Evolutionary conservation across 2,888 invertebrate species (phyloP).

Genomic region (Nymphalis polychloros): DNA sequence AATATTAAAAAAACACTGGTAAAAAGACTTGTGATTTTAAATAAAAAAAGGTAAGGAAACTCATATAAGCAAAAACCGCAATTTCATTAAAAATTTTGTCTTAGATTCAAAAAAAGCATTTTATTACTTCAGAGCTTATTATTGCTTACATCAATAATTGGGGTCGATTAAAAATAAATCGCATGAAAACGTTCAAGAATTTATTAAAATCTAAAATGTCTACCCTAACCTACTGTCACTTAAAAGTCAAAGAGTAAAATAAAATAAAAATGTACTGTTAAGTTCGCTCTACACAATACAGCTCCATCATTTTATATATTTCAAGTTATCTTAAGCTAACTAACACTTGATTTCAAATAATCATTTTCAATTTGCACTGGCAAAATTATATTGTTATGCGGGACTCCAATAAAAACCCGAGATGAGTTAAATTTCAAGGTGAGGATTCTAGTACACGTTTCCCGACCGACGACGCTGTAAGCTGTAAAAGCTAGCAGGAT

Average conservation of each 20-base stretch:
- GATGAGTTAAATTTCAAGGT: too few species aligned
- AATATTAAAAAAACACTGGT: neutral
- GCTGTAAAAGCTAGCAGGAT: too few species aligned
- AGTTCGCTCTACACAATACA: too few species aligned
- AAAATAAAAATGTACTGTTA: too few species aligned
- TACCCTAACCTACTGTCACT: constrained; percentile 18
- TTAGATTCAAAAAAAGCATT: neutral
- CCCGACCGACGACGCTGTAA: too few species aligned
- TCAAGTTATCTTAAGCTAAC: too few species aligned
- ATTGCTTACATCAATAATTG: neutral
- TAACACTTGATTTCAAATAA: too few species aligned
- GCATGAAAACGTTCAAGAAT: constrained; percentile 8
- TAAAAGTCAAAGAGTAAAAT: constrained; percentile 2
- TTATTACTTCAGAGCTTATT: neutral
- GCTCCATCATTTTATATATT: too few species aligned
- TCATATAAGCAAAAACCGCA: neutral
- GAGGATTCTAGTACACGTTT: too few species aligned
- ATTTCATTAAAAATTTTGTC: neutral
- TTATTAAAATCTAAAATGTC: constrained; percentile 16
- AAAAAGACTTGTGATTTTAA: neutral
- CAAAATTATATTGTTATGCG: too few species aligned
- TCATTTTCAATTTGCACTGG: too few species aligned
- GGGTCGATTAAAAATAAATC: neutral
- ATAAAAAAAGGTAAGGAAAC: neutral
- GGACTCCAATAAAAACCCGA: too few species aligned